Evolutionary conservation across 2,888 invertebrate species (phyloP).

Genomic region (Polia nebulosa): DNA sequence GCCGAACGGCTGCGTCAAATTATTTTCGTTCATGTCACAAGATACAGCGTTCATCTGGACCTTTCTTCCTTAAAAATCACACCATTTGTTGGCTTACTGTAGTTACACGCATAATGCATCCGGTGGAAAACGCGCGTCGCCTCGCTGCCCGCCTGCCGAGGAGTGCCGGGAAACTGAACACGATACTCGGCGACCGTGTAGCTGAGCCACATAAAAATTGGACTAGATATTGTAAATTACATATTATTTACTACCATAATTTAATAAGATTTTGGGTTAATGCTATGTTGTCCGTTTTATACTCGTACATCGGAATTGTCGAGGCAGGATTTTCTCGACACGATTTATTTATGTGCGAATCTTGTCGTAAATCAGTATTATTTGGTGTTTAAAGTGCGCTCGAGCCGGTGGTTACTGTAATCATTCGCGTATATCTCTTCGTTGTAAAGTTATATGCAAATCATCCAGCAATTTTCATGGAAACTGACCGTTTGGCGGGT

Average conservation of each 20-base stretch:
- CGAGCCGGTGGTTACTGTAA: constrained; percentile 65
- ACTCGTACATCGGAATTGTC: constrained; percentile 22
- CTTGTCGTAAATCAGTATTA: constrained; percentile 66
- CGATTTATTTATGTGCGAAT: constrained; percentile 23
- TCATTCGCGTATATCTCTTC: constrained; percentile 69
- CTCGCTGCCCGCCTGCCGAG: constrained; percentile 23
- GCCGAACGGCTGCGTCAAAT: constrained; percentile 90
- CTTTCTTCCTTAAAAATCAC: constrained; percentile 90
- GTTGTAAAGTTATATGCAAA: constrained; percentile 74
- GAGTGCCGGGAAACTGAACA: constrained; percentile 46
- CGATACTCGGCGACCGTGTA: not conserved
- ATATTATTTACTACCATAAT: constrained; percentile 44
- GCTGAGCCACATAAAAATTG: constrained; percentile 6
- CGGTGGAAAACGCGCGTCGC: constrained; percentile 79
- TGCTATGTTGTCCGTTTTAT: constrained; percentile 39
- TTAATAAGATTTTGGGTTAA: constrained; percentile 41
- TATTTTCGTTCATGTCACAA: constrained; percentile 91
- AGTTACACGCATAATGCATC: constrained; percentile 79
- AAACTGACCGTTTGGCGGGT: constrained; percentile 72
- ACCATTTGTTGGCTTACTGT: constrained; percentile 84
- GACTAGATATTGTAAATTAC: constrained; percentile 28
- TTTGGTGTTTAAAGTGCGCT: constrained; percentile 61
- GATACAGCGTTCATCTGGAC: constrained; percentile 90
- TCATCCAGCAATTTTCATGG: constrained; percentile 77
- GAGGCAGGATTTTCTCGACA: constrained; percentile 23